phyloP scores from a whole-genome alignment of 2,797 vertebrate genomes.

The Melanotaenia maccullochi region DNA sequence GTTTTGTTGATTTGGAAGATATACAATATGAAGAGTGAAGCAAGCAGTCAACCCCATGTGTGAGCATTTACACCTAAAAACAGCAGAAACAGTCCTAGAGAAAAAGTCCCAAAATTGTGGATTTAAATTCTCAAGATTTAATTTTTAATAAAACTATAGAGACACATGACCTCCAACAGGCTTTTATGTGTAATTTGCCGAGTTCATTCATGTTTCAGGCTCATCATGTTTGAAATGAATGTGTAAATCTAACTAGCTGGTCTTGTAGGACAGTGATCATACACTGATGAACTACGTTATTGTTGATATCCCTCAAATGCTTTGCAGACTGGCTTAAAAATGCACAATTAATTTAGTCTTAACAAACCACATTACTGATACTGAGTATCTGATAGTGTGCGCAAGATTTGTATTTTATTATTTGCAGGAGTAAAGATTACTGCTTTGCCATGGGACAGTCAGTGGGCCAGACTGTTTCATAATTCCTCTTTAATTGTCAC shows the following conservation, averaged over 20 bases:
- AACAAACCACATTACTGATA: neutral
- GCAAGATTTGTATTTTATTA: constrained; percentile 38
- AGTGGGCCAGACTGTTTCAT: constrained; percentile 15
- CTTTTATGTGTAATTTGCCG: neutral
- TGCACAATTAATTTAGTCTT: neutral
- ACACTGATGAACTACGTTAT: neutral
- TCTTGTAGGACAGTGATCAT: neutral
- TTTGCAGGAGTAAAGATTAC: constrained; percentile 30
- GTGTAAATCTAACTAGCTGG: neutral
- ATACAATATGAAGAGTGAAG: too few relatives aligned
- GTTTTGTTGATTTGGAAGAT: too few relatives aligned
- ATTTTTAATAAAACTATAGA: neutral
- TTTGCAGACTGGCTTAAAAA: neutral
- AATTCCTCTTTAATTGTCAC: constrained; percentile 50
- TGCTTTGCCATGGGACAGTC: constrained; percentile 23
- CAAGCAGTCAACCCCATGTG: too few relatives aligned
- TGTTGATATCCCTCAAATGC: neutral
- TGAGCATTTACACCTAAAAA: too few relatives aligned
- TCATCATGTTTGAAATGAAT: too few relatives aligned
- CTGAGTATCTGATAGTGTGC: constrained; percentile 19
- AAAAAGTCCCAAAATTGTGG: neutral
- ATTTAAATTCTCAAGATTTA: neutral
- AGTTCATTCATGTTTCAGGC: too few relatives aligned
- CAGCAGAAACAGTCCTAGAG: too few relatives aligned
- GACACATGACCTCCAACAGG: neutral